These are phyloP conservation scores for Plodia interpunctella DNA, from an alignment of 1,140 invertebrate genomes.

Conservation along the genomic window DNA sequence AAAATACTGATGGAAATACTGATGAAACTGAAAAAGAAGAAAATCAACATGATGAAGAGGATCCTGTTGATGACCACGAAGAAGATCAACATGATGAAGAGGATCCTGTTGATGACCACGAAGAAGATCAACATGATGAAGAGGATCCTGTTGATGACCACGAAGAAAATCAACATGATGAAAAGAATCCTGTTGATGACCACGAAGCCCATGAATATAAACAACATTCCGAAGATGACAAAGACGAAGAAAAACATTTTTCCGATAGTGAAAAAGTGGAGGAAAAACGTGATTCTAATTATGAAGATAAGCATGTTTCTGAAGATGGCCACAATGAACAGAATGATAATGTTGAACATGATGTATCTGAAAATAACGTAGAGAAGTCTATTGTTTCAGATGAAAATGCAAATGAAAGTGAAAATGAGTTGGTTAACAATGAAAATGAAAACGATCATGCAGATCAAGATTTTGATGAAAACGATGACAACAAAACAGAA, in stretches of 20 bases:
- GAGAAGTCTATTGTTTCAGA: conserved; percentile 36
- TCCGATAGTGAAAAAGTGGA: conserved; percentile 16
- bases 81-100: conserved; percentile 20
- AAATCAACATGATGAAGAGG: conserved; percentile 24
- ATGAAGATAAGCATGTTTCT: conserved; percentile 15
- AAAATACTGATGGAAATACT: conserved; percentile 22
- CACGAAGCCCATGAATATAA: conserved; percentile 22
- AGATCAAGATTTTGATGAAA: conserved; percentile 11
- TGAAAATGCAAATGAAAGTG: conserved; percentile 31
- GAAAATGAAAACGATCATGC: conserved; percentile 20
- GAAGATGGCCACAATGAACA: conserved; percentile 19
- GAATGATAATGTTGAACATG: conserved; percentile 14
- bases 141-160: conserved; percentile 16
- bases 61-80: conserved; percentile 8
- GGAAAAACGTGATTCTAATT: neutral
- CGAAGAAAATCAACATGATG: conserved; percentile 18
- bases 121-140: conserved; percentile 12
- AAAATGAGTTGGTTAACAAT: conserved; percentile 22
- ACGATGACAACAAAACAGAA: conserved; percentile 13
- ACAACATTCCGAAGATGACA: conserved; percentile 13
- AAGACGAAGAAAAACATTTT: conserved; percentile 17
- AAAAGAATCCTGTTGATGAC: conserved; percentile 20
- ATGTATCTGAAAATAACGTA: conserved; percentile 18
- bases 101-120: conserved; percentile 20
- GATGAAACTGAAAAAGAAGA: conserved; percentile 23